Percentiles rank a stretch among this genome's conserved stretches.
Evolutionary conservation across 2,797 vertebrate genomes (phyloP).

Genomic region (Acestrorhynchus altus): DNA sequence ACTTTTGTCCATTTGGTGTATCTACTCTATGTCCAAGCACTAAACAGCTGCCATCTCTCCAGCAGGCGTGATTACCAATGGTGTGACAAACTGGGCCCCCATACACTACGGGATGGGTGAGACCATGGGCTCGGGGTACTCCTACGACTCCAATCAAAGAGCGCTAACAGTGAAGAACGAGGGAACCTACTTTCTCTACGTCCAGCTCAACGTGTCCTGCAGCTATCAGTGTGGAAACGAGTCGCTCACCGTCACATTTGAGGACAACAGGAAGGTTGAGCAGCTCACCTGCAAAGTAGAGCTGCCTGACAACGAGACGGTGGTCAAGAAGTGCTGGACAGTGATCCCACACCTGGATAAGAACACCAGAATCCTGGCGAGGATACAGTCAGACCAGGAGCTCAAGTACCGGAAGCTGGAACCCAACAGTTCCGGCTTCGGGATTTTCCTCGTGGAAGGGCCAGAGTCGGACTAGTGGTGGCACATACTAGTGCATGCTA

Average conservation of each 20-base stretch:
- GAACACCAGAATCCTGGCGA: rapidly evolving
- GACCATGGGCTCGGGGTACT: slow-evolving; percentile 25
- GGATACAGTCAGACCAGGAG: slow-evolving; percentile 21
- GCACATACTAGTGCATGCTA: not conserved
- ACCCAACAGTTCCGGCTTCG: slow-evolving; percentile 49
- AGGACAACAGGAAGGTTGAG: rapidly evolving
- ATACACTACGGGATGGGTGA: not conserved
- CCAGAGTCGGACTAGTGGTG: not conserved
- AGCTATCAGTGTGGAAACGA: rapidly evolving
- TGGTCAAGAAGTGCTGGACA: slow-evolving; percentile 69
- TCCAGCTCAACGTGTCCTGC: slow-evolving; percentile 35
- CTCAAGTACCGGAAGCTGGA: slow-evolving; percentile 59
- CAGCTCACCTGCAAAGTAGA: slow-evolving; percentile 33
- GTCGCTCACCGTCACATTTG: not conserved
- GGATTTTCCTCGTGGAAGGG: slow-evolving; percentile 69
- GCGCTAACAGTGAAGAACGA: not conserved
- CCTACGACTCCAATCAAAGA: rapidly evolving
- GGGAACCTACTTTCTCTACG: slow-evolving; percentile 56
- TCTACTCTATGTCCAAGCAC: not conserved
- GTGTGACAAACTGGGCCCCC: slow-evolving; percentile 31
- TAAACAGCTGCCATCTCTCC: not conserved
- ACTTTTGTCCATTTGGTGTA: not conserved
- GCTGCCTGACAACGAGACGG: rapidly evolving
- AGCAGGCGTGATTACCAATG: not conserved
- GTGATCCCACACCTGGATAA: not conserved